A percentile compares a stretch with the other conserved stretches of the same genome.
Evolutionary conservation across 2,888 invertebrate genomes (phyloP).

Genomic region (Andrena trimmerana): DNA sequence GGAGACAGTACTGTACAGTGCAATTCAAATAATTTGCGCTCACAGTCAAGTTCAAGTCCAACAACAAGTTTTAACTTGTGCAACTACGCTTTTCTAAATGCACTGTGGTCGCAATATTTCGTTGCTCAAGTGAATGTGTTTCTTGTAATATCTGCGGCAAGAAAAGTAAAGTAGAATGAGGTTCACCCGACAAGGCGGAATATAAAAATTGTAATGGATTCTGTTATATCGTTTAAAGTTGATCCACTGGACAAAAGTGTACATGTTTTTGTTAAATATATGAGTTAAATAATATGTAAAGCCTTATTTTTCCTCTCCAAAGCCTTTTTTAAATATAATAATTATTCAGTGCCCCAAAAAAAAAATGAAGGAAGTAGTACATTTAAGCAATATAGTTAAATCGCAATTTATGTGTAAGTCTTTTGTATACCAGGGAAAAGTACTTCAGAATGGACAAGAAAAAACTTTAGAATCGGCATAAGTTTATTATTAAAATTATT

Average conservation of each 20-base stretch:
- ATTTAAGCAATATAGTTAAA: background rate
- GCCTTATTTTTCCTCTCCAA: constrained; percentile 6
- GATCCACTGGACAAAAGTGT: constrained; percentile 55
- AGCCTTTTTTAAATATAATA: background rate
- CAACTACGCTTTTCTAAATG: constrained; percentile 60
- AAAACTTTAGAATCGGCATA: background rate
- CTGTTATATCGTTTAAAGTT: constrained; percentile 73
- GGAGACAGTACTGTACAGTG: constrained; percentile 11
- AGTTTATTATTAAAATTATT: constrained; percentile 52
- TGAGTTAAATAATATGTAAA: constrained; percentile 27
- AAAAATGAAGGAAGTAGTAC: background rate
- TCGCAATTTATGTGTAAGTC: background rate
- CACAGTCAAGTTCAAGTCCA: constrained; percentile 49
- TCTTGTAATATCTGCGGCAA: constrained; percentile 30
- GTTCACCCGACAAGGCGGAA: constrained; percentile 42
- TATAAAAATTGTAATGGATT: constrained; percentile 69
- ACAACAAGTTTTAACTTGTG: constrained; percentile 48
- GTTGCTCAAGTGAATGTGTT: constrained; percentile 63
- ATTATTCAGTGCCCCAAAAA: background rate
- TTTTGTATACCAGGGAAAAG: background rate
- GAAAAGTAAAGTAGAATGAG: constrained; percentile 13
- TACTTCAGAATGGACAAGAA: background rate
- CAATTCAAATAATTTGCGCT: constrained; percentile 64
- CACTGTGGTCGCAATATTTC: constrained; percentile 62
- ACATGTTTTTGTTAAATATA: constrained; percentile 72